Percentiles rank a stretch among this genome's conserved stretches.
Conservation (phyloP, 2,113 vertebrate genomes). For the Progne subis region DNA sequence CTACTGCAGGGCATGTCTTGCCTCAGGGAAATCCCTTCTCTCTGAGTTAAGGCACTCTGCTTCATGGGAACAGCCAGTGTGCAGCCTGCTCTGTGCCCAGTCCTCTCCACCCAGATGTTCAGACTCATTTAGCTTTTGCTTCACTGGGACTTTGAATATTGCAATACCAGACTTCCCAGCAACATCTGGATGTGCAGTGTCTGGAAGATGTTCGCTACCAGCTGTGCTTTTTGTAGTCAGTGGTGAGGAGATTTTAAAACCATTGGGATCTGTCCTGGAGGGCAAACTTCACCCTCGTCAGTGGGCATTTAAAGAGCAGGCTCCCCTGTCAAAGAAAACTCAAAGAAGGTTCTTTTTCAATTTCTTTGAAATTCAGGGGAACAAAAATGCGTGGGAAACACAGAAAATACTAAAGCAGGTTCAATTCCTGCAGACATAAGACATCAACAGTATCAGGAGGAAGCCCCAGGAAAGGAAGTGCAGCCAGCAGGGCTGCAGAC, state of each 20-base stretch:
- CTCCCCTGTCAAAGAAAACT: not conserved
- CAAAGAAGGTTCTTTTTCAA: not conserved
- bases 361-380: not conserved
- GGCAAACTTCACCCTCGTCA: not conserved
- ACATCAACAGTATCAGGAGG: not conserved
- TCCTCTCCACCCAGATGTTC: not conserved
- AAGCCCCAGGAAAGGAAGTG: not conserved
- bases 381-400: not conserved
- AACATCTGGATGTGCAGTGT: rapidly evolving
- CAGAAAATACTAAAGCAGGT: not conserved
- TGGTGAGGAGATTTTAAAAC: not conserved
- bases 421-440: not conserved
- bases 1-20: rapidly evolving
- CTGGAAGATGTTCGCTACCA: not conserved
- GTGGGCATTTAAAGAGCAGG: rapidly evolving
- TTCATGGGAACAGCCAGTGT: not conserved
- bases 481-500: not conserved
- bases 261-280: rapidly evolving
- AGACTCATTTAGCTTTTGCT: not conserved
- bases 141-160: not conserved
- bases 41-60: not conserved
- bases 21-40: not conserved
- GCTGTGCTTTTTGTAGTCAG: not conserved
- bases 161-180: not conserved
- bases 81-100: rapidly evolving